Conservation (phyloP, 2,113 vertebrate genomes). For the Ptilorrhoa leucosticta region DNA sequence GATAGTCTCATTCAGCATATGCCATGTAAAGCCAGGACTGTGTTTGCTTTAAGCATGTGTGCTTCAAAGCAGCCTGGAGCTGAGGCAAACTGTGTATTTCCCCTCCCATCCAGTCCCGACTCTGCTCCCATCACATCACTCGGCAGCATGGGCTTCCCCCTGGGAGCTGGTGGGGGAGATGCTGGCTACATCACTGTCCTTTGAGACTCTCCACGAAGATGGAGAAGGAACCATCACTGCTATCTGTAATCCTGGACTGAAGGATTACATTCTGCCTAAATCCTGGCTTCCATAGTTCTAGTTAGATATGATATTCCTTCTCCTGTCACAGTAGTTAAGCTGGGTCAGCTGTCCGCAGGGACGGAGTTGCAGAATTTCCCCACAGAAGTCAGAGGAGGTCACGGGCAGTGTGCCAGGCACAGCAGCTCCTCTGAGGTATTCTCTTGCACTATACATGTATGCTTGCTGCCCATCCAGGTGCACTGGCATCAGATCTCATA, state of each 20-base stretch:
- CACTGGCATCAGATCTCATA: neutral
- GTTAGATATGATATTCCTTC: neutral
- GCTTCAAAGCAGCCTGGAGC: neutral
- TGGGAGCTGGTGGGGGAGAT: neutral
- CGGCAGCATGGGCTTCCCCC: fast-evolving
- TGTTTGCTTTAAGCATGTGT: neutral
- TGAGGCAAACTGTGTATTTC: neutral
- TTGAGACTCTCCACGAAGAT: neutral
- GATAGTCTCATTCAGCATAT: neutral
- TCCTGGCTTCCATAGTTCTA: neutral
- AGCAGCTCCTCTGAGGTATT: neutral
- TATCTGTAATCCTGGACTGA: neutral
- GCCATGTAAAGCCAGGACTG: neutral
- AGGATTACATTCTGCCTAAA: neutral
- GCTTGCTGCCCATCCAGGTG: neutral
- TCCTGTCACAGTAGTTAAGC: neutral
- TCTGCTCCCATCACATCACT: neutral
- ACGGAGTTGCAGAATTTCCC: neutral
- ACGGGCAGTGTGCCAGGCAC: neutral
- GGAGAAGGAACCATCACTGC: neutral
- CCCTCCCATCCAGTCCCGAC: neutral
- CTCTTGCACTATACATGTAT: fast-evolving
- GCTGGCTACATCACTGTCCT: neutral
- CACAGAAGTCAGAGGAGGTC: neutral
- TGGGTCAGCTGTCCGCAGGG: neutral